Evolutionary conservation across 1,140 invertebrate species (phyloP), one percentile per base, ranked within the genome.

Genomic region (Aporrectodea caliginosa): DNA sequence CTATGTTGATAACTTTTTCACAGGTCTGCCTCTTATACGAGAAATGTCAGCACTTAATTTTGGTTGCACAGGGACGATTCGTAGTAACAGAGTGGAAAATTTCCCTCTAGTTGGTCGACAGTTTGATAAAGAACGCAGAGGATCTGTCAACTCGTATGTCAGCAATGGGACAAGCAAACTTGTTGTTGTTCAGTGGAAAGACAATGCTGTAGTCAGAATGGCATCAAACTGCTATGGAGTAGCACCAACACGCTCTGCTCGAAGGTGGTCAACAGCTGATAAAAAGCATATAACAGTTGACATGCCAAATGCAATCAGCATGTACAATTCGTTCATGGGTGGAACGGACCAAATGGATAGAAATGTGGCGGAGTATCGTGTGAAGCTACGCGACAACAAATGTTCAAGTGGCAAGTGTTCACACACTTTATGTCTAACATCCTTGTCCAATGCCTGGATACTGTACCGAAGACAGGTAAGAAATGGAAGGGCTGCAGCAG

Each of bases 321-420:
- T 72, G 70, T 72, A 72, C 70, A 72, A 72, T 72, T 72, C 70
- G 27, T 72, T 12, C 27, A 72, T 72, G 70, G 70, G 70, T 72
- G 70, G 70, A 27, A 72, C 70, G 2, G 70, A 72, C 27, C 70
- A 72, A 29, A 72, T 72, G 70, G 70, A 72, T 29, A 6, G 70
- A 72, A 72, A 72, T 29, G 27, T 72, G 6, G 2, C 70, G 12
- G 70, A 72, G 70, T 32, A 72, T 72, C n/a, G 70, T 2, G 31
- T 72, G 27, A 72, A 72, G 70, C 6, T 72, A 14, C 70, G 70
- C n/a, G 27, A 72, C 70, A 72, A 72, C 70, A 72, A 72, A 29
- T 72, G 70, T 2, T 72, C 14, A 27, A 14, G 70, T 27, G n/a
- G 31, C n/a, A 32, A 14, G 31, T 72, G 2, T 72, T 72, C 27